phyloP scores from a whole-genome alignment of 2,113 vertebrate species.

The Bubo scandiacus region DNA sequence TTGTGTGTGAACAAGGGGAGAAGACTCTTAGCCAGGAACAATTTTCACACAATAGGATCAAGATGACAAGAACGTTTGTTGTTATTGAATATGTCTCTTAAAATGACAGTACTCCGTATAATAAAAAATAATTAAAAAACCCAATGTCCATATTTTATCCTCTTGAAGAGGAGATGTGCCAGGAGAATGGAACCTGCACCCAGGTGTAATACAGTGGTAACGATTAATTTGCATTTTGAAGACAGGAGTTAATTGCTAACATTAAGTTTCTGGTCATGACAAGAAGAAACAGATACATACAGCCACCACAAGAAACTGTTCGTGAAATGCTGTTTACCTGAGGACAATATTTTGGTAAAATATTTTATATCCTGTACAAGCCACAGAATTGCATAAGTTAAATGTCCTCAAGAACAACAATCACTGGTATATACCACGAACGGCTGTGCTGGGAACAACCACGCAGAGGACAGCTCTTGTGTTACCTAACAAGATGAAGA shows the following conservation, averaged over 20 bases:
- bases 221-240: not conserved
- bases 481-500: not conserved
- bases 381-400: constrained; percentile 48
- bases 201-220: not conserved
- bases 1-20: constrained; percentile 13
- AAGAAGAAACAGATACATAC: not conserved
- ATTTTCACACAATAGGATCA: not conserved
- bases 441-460: not conserved
- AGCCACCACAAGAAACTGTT: not conserved
- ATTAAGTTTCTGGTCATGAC: not conserved
- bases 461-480: not conserved
- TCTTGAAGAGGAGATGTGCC: not conserved
- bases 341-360: constrained; percentile 47
- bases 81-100: not conserved
- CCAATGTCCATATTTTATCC: not conserved
- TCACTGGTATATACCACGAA: not conserved
- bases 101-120: constrained; percentile 34
- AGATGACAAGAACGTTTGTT: not conserved
- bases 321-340: constrained; percentile 3
- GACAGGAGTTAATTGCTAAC: not conserved
- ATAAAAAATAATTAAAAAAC: constrained; percentile 31
- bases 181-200: not conserved
- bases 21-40: constrained; percentile 33
- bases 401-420: not conserved
- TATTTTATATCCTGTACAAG: not conserved